phyloP scores from a whole-genome alignment of 2,888 invertebrate species.

The Tenthredo distinguenda region DNA sequence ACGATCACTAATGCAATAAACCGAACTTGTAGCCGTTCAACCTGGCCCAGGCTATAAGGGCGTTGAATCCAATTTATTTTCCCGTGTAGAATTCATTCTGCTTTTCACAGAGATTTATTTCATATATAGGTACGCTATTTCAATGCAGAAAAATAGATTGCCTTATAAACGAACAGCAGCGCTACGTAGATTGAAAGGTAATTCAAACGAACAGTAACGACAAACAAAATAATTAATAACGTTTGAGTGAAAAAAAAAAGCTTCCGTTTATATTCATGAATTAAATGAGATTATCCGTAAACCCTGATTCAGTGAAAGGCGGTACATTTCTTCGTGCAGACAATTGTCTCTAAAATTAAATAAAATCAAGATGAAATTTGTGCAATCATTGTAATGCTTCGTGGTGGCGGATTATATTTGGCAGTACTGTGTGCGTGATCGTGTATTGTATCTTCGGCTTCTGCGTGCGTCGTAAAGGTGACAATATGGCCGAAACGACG shows the following conservation, averaged over 20 bases:
- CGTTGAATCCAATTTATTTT: constrained; percentile 37
- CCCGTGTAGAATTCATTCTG: constrained; percentile 17
- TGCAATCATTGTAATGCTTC: constrained; percentile 26
- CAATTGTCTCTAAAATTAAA: background rate
- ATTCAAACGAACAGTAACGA: background rate
- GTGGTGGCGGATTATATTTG: background rate
- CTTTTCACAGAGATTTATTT: constrained; percentile 31
- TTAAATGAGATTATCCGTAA: background rate
- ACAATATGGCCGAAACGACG: constrained; percentile 67
- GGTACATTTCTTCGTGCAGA: background rate
- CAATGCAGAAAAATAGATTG: constrained; percentile 31
- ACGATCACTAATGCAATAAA: background rate
- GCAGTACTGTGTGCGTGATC: constrained; percentile 66
- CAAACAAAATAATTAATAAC: background rate
- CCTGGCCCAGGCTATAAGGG: background rate
- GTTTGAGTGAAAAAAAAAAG: background rate
- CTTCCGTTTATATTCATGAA: background rate
- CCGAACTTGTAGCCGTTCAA: background rate
- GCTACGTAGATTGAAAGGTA: background rate
- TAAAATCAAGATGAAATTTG: background rate
- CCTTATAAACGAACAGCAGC: constrained; percentile 2
- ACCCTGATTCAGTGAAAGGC: background rate
- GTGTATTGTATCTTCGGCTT: constrained; percentile 66
- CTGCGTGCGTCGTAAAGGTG: constrained; percentile 59
- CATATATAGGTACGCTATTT: background rate